These are phyloP conservation scores for Setophaga kirtlandii DNA, from an alignment of 2,113 vertebrate genomes.

Conservation along the genomic window DNA sequence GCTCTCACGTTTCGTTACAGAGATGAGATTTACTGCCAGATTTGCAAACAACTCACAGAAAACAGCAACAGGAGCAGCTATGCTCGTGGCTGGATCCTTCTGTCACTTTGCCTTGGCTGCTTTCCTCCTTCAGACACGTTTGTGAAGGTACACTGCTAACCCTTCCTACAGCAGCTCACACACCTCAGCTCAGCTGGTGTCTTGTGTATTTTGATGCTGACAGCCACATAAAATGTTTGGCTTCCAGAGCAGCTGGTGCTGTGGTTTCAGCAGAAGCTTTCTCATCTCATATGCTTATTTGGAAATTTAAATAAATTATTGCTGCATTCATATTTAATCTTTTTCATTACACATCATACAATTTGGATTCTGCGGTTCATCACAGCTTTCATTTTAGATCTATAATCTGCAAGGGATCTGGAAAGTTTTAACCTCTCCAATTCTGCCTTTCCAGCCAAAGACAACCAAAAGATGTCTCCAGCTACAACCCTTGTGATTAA, in stretches of 20 bases:
- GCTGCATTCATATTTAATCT: background rate
- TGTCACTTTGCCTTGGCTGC: slow-evolving; percentile 92
- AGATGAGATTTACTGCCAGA: slow-evolving; percentile 98
- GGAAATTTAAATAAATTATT: background rate
- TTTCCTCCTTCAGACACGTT: slow-evolving; percentile 90
- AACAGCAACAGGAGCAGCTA: slow-evolving; percentile 85
- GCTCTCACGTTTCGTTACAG: slow-evolving; percentile 72
- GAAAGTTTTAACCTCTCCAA: background rate
- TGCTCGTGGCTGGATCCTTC: slow-evolving; percentile 92
- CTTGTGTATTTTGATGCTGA: background rate
- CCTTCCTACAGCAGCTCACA: background rate
- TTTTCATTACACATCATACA: background rate
- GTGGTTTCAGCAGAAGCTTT: background rate
- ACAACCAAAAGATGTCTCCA: background rate
- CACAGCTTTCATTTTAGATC: background rate
- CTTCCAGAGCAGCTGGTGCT: background rate
- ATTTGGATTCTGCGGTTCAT: background rate
- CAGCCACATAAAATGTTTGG: background rate
- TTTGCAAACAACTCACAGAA: slow-evolving; percentile 94
- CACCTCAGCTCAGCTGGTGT: background rate
- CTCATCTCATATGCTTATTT: background rate
- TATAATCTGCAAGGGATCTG: background rate
- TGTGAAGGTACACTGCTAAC: slow-evolving; percentile 75
- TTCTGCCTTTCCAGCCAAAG: background rate
- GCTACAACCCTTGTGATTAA: background rate